These are phyloP conservation scores for Eurytemora carolleeae DNA, from an alignment of 1,140 invertebrate genomes.

Conservation along the genomic window DNA sequence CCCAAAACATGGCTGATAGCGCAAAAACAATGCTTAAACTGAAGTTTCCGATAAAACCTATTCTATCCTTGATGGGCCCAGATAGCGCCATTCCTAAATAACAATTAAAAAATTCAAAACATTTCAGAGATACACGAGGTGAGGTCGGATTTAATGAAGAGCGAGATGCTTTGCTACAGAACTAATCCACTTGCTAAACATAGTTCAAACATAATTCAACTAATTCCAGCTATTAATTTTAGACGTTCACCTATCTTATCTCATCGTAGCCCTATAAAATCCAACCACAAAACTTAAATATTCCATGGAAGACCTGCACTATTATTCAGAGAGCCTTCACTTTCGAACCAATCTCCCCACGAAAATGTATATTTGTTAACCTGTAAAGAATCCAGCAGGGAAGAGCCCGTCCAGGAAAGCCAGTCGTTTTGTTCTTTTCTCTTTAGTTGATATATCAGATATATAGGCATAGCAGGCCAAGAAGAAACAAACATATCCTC, in stretches of 20 bases:
- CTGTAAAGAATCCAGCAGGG: conserved; percentile 12
- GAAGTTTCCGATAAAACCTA: conserved; percentile 9
- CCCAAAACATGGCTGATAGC: conserved; percentile 1
- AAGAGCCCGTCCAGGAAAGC: conserved; percentile 13
- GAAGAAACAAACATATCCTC: conserved; percentile 13
- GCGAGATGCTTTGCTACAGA: too few relatives aligned
- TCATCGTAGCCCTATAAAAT: too few relatives aligned
- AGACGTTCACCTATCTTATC: too few relatives aligned
- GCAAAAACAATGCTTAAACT: neutral
- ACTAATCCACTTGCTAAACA: too few relatives aligned
- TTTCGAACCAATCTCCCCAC: too few relatives aligned
- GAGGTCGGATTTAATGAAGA: too few relatives aligned
- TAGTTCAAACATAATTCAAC: too few relatives aligned
- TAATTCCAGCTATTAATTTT: too few relatives aligned
- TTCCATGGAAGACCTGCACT: too few relatives aligned
- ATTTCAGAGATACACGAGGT: too few relatives aligned
- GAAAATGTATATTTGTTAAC: neutral
- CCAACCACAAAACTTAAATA: too few relatives aligned
- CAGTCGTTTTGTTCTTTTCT: conserved; percentile 12
- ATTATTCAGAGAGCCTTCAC: too few relatives aligned
- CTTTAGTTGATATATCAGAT: conserved; percentile 8
- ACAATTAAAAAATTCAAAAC: neutral
- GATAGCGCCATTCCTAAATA: conserved; percentile 6
- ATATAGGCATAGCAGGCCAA: conserved; percentile 15
- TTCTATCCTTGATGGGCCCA: conserved; percentile 10